Percentiles rank a stretch among this genome's conserved stretches.
Conservation (phyloP, 2,113 vertebrate genomes). For the Noctilio leporinus region DNA sequence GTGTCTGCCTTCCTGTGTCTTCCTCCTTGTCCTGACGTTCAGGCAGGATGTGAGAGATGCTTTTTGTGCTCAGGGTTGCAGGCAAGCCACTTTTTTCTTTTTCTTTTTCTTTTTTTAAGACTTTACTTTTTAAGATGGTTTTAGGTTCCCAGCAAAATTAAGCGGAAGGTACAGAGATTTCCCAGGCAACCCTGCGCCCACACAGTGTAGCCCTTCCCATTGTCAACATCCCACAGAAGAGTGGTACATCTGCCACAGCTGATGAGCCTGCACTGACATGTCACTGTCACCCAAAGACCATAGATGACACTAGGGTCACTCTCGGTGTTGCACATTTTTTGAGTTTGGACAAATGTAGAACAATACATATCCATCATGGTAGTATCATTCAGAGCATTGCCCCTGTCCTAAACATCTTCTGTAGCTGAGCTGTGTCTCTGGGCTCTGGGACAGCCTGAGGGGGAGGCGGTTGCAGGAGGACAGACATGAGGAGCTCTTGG, state of each 20-base stretch:
- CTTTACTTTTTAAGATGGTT: not conserved
- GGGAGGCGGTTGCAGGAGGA: not conserved
- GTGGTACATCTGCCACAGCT: too few species aligned
- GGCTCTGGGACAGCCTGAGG: not conserved
- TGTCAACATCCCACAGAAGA: too few species aligned
- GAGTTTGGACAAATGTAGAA: not conserved
- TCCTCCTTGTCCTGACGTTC: not conserved
- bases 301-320: too few species aligned
- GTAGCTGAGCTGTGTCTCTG: not conserved
- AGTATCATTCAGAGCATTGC: not conserved
- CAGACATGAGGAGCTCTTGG: rapidly evolving
- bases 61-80: not conserved
- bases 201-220: not conserved
- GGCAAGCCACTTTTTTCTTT: not conserved
- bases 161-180: not conserved
- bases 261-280: too few species aligned
- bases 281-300: too few species aligned
- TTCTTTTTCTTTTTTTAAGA: not conserved
- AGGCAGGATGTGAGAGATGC: not conserved
- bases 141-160: not conserved
- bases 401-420: not conserved
- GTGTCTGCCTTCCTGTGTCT: not conserved
- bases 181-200: not conserved
- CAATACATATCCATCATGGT: not conserved
- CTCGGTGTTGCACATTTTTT: too few species aligned